These are phyloP conservation scores for Rutilus rutilus DNA, from an alignment of 2,113 vertebrate species.

Conservation along the genomic window DNA sequence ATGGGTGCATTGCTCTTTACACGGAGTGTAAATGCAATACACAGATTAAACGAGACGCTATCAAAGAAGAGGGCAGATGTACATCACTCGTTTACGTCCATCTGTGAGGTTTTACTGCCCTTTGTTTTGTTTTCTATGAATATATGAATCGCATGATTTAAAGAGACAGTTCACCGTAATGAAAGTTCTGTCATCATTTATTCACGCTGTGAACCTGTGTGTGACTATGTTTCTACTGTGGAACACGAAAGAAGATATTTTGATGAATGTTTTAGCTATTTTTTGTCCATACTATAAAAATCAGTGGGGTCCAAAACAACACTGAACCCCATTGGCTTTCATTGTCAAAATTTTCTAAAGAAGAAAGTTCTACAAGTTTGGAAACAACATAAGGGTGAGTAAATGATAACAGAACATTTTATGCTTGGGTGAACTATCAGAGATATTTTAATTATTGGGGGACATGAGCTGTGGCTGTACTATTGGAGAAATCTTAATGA, in stretches of 20 bases:
- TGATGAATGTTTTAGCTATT: neutral
- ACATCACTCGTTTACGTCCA: neutral
- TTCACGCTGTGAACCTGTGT: neutral
- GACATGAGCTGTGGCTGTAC: no score
- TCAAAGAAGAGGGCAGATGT: conserved; percentile 26
- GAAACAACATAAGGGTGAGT: neutral
- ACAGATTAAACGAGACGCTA: neutral
- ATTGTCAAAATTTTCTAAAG: neutral
- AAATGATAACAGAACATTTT: neutral
- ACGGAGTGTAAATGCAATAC: neutral
- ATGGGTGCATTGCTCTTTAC: neutral
- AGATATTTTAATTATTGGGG: no score
- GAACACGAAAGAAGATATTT: neutral
- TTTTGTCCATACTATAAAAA: no score
- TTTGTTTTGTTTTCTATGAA: neutral
- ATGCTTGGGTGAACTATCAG: no score
- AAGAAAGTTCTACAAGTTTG: neutral
- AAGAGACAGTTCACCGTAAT: neutral
- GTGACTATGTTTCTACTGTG: neutral
- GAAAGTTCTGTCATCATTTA: neutral
- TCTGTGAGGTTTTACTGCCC: neutral
- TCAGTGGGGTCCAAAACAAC: neutral
- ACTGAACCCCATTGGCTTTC: neutral
- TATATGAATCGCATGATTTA: neutral
- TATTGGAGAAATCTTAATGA: no score